Base-by-base conservation (phyloP, 2,888 invertebrate species). In the Xanthorhoe designata region DNA sequence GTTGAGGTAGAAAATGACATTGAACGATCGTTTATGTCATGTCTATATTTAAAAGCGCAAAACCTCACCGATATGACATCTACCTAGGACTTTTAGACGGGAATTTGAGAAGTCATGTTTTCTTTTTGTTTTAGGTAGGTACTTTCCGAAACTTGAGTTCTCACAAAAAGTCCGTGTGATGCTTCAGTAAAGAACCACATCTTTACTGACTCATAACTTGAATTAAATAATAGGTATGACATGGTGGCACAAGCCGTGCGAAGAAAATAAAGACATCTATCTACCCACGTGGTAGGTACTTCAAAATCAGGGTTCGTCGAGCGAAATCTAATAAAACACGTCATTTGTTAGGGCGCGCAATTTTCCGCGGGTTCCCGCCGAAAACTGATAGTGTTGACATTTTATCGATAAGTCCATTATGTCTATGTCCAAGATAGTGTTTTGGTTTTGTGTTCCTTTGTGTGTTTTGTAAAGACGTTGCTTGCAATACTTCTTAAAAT, bases 281-380 rank as follows among this genome's bases (percentile, higher is more conserved):
- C n/a, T n/a, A n/a, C n/a, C n/a, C n/a, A 18, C 19, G 13, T 42
- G 5, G 0, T 15, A 42, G n/a, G 13, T 69, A 29, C 52, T 29
- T 51, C n/a, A 62, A 59, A 60, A 54, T 69, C 59, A 60, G 58
- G 64, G 74, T 72, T 65, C 72, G 70, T 60, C 64, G 67, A 66
- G 66, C 73, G 72, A 76, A 75, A 81, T 79, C 76, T 80, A 80
- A 83, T 81, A 83, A 80, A 79, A 72, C 72, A 70, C 69, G 72
- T 72, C 75, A 81, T 81, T 83, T 79, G 78, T 78, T 76, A 77
- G 71, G 66, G 69, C 66, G 69, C 66, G 69, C 76, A 74, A 77
- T 79, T 81, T 78, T 77, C 70, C 65, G 69, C 64, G 73, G 69
- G 69, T 68, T 72, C 65, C 61, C 71, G 64, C 59, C 62, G 61